Evolutionary conservation across 2,797 vertebrate species (phyloP), one percentile per base, ranked within the genome.

Genomic region (Myripristis jacobus): DNA sequence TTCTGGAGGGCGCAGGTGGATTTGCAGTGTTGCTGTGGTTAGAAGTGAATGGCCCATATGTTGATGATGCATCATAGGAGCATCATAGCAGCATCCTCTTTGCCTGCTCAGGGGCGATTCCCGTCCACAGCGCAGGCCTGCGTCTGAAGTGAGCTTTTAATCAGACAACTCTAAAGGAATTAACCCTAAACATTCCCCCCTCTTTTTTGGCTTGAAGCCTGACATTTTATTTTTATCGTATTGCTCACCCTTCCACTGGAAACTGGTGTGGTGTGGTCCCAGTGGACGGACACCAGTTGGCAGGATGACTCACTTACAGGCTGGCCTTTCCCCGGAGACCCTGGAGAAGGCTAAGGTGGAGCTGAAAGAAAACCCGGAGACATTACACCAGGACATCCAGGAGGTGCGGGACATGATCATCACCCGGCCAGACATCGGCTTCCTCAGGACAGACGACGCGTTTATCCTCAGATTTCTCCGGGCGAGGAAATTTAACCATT

Each of bases 401-500:
- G 98, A 99, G 93, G 98, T 99, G 81, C 93, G 98, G 91, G 98
- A 99, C 87, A 98, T 99, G 97, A 98, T 99, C 84, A 99, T 99
- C 91, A 99, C 98, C 8, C 93, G 98, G 86, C 98, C 97, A 15
- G 98, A 99, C 94, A 98, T 99, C 73, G 98, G 98, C 51, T 99
- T 99, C 87, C 96, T 99, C 84, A 96, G 97, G 94, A 99, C 98
- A 9, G 98, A 99, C 70, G 98, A 99, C 79, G 95, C 96, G 69
- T 99, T 99, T 86, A 99, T 99, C 90, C 93, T 99, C 88, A 93
- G 97, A 70, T 99, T 99, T 88, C 94, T 99, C 81, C 89, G 98
- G 80, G 98, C 98, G 66, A 92, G 97, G 90, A 99, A 99, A 92
- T 99, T 98, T 93, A 97, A 99, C 88, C 98, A 98, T 93, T 98